Conservation (phyloP, 2,888 invertebrate genomes). For the Boloria selene region DNA sequence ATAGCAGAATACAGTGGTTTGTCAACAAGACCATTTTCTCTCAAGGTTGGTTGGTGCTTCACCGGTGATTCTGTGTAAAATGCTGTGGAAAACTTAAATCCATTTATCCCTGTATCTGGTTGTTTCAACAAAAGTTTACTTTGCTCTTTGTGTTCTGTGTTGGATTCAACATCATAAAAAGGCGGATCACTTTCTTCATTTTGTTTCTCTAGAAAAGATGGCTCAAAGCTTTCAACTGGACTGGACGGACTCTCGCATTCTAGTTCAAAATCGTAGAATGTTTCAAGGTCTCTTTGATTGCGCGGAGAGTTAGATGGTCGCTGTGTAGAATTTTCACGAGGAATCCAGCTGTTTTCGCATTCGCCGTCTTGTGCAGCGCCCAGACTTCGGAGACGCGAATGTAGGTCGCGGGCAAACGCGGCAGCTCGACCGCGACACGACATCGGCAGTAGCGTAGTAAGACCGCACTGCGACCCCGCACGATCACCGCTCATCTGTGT, state of each 20-base stretch:
- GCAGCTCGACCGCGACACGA: slow-evolving; percentile 91
- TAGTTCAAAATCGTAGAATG: slow-evolving; percentile 85
- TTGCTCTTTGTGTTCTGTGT: slow-evolving; percentile 64
- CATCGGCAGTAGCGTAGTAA: slow-evolving; percentile 87
- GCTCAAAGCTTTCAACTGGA: slow-evolving; percentile 83
- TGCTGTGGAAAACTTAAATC: slow-evolving; percentile 69
- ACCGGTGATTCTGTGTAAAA: slow-evolving; percentile 74
- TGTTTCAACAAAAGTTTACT: slow-evolving; percentile 62
- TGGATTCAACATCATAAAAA: slow-evolving; percentile 79
- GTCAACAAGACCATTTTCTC: slow-evolving; percentile 72
- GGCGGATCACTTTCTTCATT: slow-evolving; percentile 80
- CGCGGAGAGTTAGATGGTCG: slow-evolving; percentile 53
- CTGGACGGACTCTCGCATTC: slow-evolving; percentile 87
- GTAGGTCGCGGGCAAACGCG: slow-evolving; percentile 89
- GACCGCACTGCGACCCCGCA: slow-evolving; percentile 84
- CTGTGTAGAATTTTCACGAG: slow-evolving; percentile 53
- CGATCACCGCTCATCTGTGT: slow-evolving; percentile 82
- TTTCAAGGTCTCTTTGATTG: slow-evolving; percentile 74
- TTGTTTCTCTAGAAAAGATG: slow-evolving; percentile 79
- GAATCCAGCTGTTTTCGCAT: slow-evolving; percentile 72
- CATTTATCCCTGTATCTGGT: slow-evolving; percentile 78
- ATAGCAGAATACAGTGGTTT: slow-evolving; percentile 73
- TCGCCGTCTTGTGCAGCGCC: slow-evolving; percentile 80
- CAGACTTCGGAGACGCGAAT: slow-evolving; percentile 87
- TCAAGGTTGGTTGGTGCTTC: slow-evolving; percentile 67